Evolutionary conservation across 2,888 invertebrate genomes (phyloP), one percentile per base, ranked within the genome.

Genomic region (Ichneumoninae sp.): DNA sequence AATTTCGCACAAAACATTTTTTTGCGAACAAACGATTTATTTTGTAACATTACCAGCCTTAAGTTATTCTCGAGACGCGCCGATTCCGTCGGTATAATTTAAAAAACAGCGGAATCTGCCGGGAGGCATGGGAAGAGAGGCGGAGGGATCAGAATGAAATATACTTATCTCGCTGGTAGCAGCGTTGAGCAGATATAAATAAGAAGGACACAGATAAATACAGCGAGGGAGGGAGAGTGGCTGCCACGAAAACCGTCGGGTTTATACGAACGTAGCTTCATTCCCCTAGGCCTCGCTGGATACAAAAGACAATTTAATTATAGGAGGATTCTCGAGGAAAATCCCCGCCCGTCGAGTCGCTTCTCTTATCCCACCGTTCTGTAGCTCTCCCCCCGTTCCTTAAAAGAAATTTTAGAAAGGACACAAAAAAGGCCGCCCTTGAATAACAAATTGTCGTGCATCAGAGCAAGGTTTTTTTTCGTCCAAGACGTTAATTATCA

Each of bases 271-370:
- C 79, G 87, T 85, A 88, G 89, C 88, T 90, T 90, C 88, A 89
- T 90, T 90, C 87, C 90, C 88, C 69, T 80, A 89, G 87, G 89
- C 89, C 88, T 86, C 87, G 85, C 87, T 83, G 89, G 89, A 89
- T 91, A 90, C 91, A 90, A 91, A 90, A 85, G 90, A 90, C 90
- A 90, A 91, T 91, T 91, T 91, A 90, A 91, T 91, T 91, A 91
- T 90, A 90, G 88, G 87, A 80, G 88, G 89, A 90, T 90, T 91
- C 89, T 87, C 89, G 86, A 88, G 86, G 88, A 87, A 84, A 71
- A 81, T 82, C 83, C 84, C 60, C 72, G 26, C 71, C 30, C 30
- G 69, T 74, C 74, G 70, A 33, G 40, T 19, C 66, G 66, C 54
- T 44, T 54, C 54, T 40, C 52, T 71, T 52, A 16, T 33, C 30